Evolutionary conservation across 2,888 invertebrate species (phyloP), one percentile per base, ranked within the genome.

Genomic region (Seira musarum): DNA sequence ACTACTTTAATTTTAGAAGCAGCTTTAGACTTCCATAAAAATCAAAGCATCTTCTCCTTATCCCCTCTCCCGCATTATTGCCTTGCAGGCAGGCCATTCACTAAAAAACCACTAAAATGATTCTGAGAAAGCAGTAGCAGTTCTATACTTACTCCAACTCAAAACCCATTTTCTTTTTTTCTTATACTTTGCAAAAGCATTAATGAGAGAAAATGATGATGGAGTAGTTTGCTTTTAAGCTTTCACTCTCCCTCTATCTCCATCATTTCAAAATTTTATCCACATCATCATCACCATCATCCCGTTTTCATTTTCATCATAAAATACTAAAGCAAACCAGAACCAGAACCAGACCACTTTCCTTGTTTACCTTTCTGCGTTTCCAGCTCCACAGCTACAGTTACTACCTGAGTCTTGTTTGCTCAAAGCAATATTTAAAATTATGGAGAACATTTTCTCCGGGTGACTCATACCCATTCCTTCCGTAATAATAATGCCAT

Each of bases 151-250:
- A 13, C 40, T 35, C 15, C 19, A 40, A 60, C 22, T 68, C 10
- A 25, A 21, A 61, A 57, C 60, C 70, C 70, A 60, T 8, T 30
- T 8, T 8, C 8, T 8, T 30, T 30, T 8, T 8, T 30, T 30
- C 30, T 30, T 30, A 30, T 30, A 8, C 30, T 5, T 30, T 30
- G 30, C n/a, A n/a, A n/a, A n/a, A 57, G 57, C 70, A 70, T 70
- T 70, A 70, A 35, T 22, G 24, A 60, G 61, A 57, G 40, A 61
- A 60, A 70, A 70, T 61, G 70, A 70, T 70, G 70, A 70, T 61
- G 61, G 61, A 70, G 61, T 70, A 61, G 70, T 70, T 61, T 70
- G 35, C 70, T 70, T 70, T 70, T 70, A 61, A 30, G 30, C 60
- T 57, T 60, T 69, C 35, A 30, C 35, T 60, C 25, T n/a, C 57